A percentile compares a stretch with the other conserved stretches of the same genome.
Conservation (phyloP, 2,113 vertebrate genomes). For the Vombatus ursinus region DNA sequence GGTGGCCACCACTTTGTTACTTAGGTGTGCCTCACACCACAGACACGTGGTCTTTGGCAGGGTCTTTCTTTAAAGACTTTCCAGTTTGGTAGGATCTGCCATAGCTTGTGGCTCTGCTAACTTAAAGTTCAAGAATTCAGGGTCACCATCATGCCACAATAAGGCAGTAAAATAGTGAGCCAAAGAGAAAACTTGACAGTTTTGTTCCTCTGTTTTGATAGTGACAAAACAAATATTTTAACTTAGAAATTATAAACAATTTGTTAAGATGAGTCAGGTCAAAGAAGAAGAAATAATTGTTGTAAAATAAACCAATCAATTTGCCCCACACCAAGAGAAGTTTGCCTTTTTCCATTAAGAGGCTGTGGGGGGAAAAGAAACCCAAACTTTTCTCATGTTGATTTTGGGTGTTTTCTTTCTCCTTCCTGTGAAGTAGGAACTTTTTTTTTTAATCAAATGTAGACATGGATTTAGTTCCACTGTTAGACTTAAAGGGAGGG, state of each 20-base stretch:
- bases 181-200: not conserved
- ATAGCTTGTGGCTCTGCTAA: not conserved
- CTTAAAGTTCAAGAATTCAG: not conserved
- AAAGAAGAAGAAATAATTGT: not conserved
- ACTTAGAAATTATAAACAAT: conserved; percentile 20
- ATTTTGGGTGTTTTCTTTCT: conserved; percentile 69
- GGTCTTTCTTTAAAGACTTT: not conserved
- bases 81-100: not conserved
- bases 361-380: conserved; percentile 32
- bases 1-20: not conserved
- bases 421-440: conserved; percentile 38
- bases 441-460: conserved; percentile 65
- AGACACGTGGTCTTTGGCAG: not conserved
- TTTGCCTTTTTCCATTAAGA: conserved; percentile 66
- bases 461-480: conserved; percentile 39
- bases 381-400: conserved; percentile 41
- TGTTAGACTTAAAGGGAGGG: conserved; percentile 28
- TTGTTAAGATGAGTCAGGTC: conserved; percentile 28
- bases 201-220: not conserved
- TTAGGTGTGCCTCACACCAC: not conserved
- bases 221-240: conserved; percentile 46
- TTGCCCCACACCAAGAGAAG: conserved; percentile 55
- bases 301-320: conserved; percentile 50
- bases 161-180: not conserved
- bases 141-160: not conserved